These are phyloP conservation scores for Ganaspis sp. DNA, from an alignment of 1,140 invertebrate genomes.

Conservation along the genomic window DNA sequence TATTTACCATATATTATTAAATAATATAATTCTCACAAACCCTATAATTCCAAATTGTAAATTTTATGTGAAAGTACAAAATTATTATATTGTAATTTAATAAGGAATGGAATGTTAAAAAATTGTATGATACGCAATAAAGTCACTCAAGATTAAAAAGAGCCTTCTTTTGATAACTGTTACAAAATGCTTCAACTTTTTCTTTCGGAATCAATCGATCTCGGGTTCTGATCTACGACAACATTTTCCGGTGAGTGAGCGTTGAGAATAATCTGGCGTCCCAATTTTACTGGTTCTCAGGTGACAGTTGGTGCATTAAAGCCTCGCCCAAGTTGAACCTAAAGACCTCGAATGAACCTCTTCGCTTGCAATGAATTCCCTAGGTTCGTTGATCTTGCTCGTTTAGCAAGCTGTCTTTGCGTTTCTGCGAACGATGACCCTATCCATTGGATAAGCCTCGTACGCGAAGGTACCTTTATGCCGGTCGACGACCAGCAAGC, in stretches of 20 bases:
- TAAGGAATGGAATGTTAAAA: too few relatives aligned
- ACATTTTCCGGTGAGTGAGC: neutral
- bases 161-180: too few relatives aligned
- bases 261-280: neutral
- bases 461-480: conserved; percentile 49
- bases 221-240: conserved; percentile 23
- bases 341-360: conserved; percentile 45
- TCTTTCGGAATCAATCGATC: neutral
- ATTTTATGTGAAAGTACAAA: too few relatives aligned
- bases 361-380: conserved; percentile 50
- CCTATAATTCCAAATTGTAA: too few relatives aligned
- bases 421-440: conserved; percentile 58
- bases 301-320: conserved; percentile 40
- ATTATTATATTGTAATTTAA: too few relatives aligned
- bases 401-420: conserved; percentile 57
- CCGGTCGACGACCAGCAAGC: conserved; percentile 38
- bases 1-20: too few relatives aligned
- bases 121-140: too few relatives aligned
- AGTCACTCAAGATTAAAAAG: too few relatives aligned
- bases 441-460: conserved; percentile 46
- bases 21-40: too few relatives aligned
- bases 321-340: conserved; percentile 44
- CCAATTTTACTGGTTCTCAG: neutral
- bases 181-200: too few relatives aligned
- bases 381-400: conserved; percentile 59